These are phyloP conservation scores for Chrysomallon squamiferum DNA, from an alignment of 1,140 invertebrate species.

Conservation along the genomic window DNA sequence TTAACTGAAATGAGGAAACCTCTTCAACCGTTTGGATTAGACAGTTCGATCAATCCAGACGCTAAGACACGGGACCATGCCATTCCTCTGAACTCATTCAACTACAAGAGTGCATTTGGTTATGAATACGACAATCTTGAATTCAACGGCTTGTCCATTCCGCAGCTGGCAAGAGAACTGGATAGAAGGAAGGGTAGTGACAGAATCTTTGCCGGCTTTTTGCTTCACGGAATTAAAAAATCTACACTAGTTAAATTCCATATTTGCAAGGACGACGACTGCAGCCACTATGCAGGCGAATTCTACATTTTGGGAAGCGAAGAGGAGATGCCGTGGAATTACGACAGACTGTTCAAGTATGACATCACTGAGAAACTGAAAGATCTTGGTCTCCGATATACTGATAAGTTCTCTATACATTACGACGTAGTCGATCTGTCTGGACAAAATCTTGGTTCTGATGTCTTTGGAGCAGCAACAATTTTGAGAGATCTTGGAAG, in stretches of 20 bases:
- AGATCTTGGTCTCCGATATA: neutral
- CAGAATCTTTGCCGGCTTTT: slow-evolving; percentile 10
- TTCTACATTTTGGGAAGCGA: slow-evolving; percentile 10
- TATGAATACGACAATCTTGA: slow-evolving; percentile 10
- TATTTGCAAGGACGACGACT: neutral
- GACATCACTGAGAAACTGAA: neutral
- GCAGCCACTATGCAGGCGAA: slow-evolving; percentile 3
- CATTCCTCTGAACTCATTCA: slow-evolving; percentile 20
- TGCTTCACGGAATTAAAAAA: slow-evolving; percentile 1
- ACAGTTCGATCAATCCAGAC: slow-evolving; percentile 18
- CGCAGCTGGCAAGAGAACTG: neutral
- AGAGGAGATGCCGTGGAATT: slow-evolving; percentile 17
- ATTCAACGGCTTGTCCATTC: slow-evolving; percentile 9
- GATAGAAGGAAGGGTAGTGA: neutral
- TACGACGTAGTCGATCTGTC: neutral
- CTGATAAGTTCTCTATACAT: neutral
- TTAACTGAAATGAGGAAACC: slow-evolving; percentile 22
- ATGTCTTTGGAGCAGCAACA: neutral
- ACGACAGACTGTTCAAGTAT: slow-evolving; percentile 9
- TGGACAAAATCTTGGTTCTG: neutral
- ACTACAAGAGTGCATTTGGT: slow-evolving; percentile 22
- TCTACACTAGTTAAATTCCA: slow-evolving; percentile 1
- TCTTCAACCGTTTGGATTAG: slow-evolving; percentile 20
- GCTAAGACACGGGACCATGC: slow-evolving; percentile 13
- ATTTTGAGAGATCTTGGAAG: neutral